phyloP scores from a whole-genome alignment of 2,797 vertebrate genomes.

The Channa striata region DNA sequence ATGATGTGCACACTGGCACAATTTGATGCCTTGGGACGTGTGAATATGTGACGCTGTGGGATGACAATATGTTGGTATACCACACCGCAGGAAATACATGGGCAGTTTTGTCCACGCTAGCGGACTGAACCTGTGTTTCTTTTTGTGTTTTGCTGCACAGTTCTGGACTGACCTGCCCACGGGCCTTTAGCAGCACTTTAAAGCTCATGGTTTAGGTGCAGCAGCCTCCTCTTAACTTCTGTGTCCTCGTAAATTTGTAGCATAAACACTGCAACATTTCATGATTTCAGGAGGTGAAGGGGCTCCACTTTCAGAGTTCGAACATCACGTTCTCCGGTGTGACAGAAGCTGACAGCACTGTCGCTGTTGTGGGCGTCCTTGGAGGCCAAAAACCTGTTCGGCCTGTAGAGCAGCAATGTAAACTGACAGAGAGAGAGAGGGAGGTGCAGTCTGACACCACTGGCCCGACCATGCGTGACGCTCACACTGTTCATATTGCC shows the following conservation, averaged over 20 bases:
- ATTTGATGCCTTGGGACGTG: no score
- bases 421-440: slow-evolving; percentile 49
- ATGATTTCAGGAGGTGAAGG: slow-evolving; percentile 20
- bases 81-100: no score
- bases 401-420: slow-evolving; percentile 45
- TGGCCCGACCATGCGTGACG: slow-evolving; percentile 72
- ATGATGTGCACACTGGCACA: no score
- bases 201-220: no score
- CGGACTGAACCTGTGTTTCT: no score
- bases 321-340: slow-evolving; percentile 23
- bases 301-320: slow-evolving; percentile 3
- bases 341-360: slow-evolving; percentile 45
- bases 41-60: no score
- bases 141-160: background rate
- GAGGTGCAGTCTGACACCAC: slow-evolving; percentile 54
- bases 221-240: no score
- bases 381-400: slow-evolving; percentile 58
- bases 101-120: no score
- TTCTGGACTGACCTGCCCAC: background rate
- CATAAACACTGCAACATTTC: background rate
- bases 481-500: slow-evolving; percentile 65
- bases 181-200: no score
- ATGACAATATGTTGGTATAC: no score
- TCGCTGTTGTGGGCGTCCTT: slow-evolving; percentile 32
- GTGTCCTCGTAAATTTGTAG: background rate